Evolutionary conservation across 2,113 vertebrate species (phyloP).

Genomic region (Suncus etruscus): DNA sequence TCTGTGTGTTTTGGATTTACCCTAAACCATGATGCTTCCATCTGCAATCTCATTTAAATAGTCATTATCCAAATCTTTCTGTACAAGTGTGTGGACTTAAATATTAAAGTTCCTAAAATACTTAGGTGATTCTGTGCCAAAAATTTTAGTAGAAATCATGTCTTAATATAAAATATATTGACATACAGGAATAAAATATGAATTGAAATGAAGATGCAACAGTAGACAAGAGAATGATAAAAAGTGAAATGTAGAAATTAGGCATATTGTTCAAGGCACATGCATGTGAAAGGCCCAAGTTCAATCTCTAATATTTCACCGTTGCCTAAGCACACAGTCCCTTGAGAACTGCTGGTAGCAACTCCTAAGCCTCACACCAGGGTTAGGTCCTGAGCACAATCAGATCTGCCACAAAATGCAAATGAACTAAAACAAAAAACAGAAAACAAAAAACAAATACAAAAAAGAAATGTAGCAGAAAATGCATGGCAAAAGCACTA

Average conservation of each 20-base stretch:
- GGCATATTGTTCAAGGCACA: background rate
- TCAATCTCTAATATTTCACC: background rate
- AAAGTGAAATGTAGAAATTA: background rate
- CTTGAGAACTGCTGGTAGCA: background rate
- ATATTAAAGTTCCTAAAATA: slow-evolving; percentile 1
- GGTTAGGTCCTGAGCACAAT: too few relatives aligned
- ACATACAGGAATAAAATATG: background rate
- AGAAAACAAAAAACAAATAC: background rate
- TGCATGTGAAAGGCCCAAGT: background rate
- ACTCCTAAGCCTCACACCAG: background rate
- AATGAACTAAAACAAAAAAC: background rate
- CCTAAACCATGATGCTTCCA: background rate
- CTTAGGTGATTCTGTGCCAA: slow-evolving; percentile 2
- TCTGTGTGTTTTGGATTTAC: background rate
- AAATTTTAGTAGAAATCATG: background rate
- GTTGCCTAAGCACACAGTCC: background rate
- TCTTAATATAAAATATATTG: background rate
- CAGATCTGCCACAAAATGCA: too few relatives aligned
- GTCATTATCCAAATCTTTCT: background rate
- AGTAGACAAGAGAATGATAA: background rate
- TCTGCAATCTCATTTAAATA: background rate
- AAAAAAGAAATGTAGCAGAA: background rate
- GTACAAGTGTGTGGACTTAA: background rate
- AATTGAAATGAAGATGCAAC: background rate
- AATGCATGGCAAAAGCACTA: background rate